Evolutionary conservation across 2,797 vertebrate species (phyloP).

Genomic region (Glossophaga mutica): DNA sequence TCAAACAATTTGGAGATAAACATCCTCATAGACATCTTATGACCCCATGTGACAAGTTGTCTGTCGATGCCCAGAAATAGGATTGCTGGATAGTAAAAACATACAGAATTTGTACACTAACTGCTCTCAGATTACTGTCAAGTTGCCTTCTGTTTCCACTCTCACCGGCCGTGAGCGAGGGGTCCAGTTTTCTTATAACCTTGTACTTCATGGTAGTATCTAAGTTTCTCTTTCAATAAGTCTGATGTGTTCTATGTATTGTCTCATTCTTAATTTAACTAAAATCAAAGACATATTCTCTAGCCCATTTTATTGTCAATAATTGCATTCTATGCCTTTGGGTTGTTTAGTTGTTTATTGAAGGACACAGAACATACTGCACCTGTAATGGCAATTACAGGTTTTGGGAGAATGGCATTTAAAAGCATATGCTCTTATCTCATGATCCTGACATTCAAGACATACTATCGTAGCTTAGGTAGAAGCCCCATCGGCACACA

Average conservation of each 20-base stretch:
- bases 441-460: neutral
- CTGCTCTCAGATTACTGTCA: neutral
- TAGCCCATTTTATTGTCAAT: neutral
- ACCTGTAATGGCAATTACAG: neutral
- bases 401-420: neutral
- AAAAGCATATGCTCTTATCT: neutral
- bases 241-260: neutral
- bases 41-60: neutral
- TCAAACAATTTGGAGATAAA: neutral
- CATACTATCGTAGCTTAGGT: neutral
- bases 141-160: neutral
- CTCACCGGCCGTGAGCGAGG: neutral
- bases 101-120: neutral
- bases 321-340: neutral
- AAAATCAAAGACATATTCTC: neutral
- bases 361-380: neutral
- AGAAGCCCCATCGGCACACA: neutral
- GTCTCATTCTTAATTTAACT: slow-evolving; percentile 15
- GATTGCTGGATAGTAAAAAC: neutral
- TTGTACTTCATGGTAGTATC: neutral
- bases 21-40: neutral
- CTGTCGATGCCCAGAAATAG: neutral
- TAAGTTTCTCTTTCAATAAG: neutral
- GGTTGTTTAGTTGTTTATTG: neutral
- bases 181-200: neutral